Base-by-base conservation (phyloP, 2,888 invertebrate species). In the Hartigia nigra region DNA sequence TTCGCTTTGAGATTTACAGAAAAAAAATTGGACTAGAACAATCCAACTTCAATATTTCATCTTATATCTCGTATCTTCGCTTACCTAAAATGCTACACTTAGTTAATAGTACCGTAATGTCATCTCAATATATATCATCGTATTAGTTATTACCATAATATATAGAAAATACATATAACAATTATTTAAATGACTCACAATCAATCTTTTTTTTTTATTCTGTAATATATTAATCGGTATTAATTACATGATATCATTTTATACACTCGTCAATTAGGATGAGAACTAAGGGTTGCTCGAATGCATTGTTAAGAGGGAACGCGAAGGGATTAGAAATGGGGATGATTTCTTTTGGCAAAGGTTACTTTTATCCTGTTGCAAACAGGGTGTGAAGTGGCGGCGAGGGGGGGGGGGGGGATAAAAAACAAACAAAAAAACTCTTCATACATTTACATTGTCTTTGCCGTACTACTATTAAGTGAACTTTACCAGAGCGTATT, bases 151-250 rank as follows among this genome's bases (percentile, higher is more conserved):
- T 88, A 89, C 87, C 86, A 86, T 90, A 89, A 90, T 90, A 90
- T 90, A 90, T 90, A 90, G 90, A 90, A 90, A 90, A 90, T 90
- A 90, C 90, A 90, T 90, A 87, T 90, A 90, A 90, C 90, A 90
- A 90, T 90, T 90, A 90, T 90, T 90, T 90, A 89, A 90, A 90
- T 90, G 90, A 89, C 88, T 90, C 90, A 90, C 89, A 89, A 90
- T 90, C 88, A 89, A 89, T 90, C 88, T 86, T 87, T 86, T 86
- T 82, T 83, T 82, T 77, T 81, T 84, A 87, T 84, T 85, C 76
- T 77, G 78, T 83, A 78, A 86, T 84, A 84, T 88, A 86, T 87
- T 84, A 87, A 88, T 87, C 84, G 82, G 85, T 86, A 85, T 86
- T 89, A 89, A 89, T 89, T 90, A 89, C 89, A 90, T 90, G 89